Percentiles rank a stretch among this genome's conserved stretches.
phyloP scores from a whole-genome alignment of 2,113 vertebrate species.

The Cathartes aura region DNA sequence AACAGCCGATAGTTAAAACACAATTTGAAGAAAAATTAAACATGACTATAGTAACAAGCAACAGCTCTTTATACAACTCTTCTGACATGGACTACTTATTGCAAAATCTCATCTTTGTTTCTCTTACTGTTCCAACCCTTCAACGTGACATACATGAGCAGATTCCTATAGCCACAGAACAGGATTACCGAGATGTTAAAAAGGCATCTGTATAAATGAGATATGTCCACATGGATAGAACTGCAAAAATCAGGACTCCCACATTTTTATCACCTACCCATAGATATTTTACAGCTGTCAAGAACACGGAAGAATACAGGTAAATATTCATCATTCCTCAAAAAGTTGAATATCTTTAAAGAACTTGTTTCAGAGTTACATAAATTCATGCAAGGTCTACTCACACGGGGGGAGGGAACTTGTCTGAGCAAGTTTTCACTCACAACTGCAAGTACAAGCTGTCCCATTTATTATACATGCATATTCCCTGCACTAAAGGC shows the following conservation, averaged over 20 bases:
- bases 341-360: not conserved
- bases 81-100: not conserved
- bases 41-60: not conserved
- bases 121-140: not conserved
- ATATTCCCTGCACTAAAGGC: not conserved
- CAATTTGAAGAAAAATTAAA: not conserved
- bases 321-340: not conserved
- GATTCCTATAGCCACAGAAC: not conserved
- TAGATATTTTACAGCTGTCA: not conserved
- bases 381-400: not conserved
- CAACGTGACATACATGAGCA: not conserved
- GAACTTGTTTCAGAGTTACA: not conserved
- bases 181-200: not conserved
- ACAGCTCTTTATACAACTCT: not conserved
- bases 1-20: not conserved
- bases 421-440: slow-evolving; percentile 17
- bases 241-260: not conserved
- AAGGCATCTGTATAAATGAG: not conserved
- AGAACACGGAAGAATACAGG: not conserved
- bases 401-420: not conserved
- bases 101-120: not conserved
- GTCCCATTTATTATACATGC: not conserved
- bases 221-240: not conserved
- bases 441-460: not conserved
- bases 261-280: not conserved